These are phyloP conservation scores for Pholis gunnellus DNA, from an alignment of 2,113 vertebrate species.

Conservation along the genomic window DNA sequence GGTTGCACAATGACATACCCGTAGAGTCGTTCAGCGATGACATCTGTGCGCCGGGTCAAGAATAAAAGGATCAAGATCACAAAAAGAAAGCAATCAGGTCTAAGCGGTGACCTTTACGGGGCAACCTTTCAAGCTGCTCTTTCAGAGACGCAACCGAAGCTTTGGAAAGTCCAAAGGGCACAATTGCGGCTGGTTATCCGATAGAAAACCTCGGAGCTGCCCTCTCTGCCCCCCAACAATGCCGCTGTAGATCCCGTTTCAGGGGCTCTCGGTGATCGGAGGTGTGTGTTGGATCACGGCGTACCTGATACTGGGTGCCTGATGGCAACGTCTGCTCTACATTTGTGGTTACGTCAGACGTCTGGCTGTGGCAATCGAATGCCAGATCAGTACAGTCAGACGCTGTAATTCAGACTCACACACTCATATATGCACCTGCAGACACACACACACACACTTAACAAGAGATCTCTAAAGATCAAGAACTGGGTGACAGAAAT, in stretches of 20 bases:
- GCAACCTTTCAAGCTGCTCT: constrained; percentile 68
- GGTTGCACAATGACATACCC: constrained; percentile 28
- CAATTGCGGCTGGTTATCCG: constrained; percentile 68
- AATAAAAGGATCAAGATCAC: constrained; percentile 60
- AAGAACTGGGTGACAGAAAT: constrained; percentile 1
- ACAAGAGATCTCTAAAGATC: constrained; percentile 14
- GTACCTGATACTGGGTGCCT: constrained; percentile 66
- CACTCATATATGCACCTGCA: constrained; percentile 10
- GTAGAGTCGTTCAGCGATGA: constrained; percentile 16
- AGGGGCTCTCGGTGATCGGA: constrained; percentile 52
- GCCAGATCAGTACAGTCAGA: constrained; percentile 20
- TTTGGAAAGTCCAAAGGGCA: constrained; percentile 64
- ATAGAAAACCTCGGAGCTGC: constrained; percentile 69
- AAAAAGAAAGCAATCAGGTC: constrained; percentile 51
- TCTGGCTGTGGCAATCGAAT: constrained; percentile 34
- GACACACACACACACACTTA: neutral
- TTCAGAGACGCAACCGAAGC: constrained; percentile 69
- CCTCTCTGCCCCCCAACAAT: constrained; percentile 73
- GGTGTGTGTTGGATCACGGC: constrained; percentile 50
- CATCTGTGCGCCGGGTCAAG: constrained; percentile 10
- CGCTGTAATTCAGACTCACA: constrained; percentile 42
- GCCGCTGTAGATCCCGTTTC: constrained; percentile 70
- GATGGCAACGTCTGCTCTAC: constrained; percentile 58
- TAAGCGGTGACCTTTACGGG: constrained; percentile 54
- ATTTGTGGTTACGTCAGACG: constrained; percentile 61